A percentile compares a stretch with the other conserved stretches of the same genome.
Evolutionary conservation across 2,797 vertebrate species (phyloP).

Genomic region (Pteropus rufus): DNA sequence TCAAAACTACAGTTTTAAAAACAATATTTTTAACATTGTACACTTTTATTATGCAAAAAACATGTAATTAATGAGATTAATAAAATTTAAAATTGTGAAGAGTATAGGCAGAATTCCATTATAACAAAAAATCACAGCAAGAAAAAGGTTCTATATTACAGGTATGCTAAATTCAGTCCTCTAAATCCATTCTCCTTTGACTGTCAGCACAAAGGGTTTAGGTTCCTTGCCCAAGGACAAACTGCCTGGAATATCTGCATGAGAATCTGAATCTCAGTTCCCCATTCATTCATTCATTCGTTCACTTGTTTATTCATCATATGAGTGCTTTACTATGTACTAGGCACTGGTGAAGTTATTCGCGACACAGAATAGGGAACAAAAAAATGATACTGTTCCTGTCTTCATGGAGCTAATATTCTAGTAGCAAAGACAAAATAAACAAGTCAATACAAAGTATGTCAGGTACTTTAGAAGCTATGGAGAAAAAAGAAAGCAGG

Average conservation of each 20-base stretch:
- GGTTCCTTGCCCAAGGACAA: not conserved
- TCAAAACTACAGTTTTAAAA: conserved; percentile 21
- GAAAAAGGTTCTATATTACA: not conserved
- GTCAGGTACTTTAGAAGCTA: not conserved
- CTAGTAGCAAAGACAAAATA: not conserved
- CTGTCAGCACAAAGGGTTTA: not conserved
- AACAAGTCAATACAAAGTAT: not conserved
- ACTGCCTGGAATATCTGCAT: not conserved
- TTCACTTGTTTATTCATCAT: not conserved
- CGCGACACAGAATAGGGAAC: not conserved
- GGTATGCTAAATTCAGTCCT: not conserved
- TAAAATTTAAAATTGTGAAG: conserved; percentile 24
- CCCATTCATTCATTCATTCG: not conserved
- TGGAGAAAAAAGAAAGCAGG: not conserved
- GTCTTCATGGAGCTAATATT: not conserved
- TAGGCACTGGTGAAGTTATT: not conserved
- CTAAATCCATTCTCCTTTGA: not conserved
- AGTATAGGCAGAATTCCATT: conserved; percentile 14
- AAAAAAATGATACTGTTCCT: not conserved
- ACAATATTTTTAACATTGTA: not conserved
- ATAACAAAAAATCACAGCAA: conserved; percentile 18
- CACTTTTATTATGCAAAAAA: not conserved
- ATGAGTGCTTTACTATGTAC: not conserved
- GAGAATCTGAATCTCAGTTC: not conserved
- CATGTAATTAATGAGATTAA: not conserved